Conservation (phyloP, 2,113 vertebrate species). For the Stigmatopora nigra region DNA sequence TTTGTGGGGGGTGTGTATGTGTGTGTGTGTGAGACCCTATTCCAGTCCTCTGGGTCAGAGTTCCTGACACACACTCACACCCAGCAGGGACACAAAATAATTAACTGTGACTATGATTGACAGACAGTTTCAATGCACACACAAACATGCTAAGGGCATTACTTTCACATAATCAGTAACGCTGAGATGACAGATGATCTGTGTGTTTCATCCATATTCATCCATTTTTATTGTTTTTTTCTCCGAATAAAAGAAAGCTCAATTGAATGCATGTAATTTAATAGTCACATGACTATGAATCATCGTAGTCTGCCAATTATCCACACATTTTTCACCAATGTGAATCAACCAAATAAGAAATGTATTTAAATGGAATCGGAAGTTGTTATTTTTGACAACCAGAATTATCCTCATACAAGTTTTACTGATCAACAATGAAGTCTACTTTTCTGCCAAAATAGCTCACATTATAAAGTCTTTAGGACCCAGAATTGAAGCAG, state of each 20-base stretch:
- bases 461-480: neutral
- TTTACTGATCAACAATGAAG: neutral
- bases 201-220: neutral
- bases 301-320: constrained; percentile 2
- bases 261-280: neutral
- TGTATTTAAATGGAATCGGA: no score
- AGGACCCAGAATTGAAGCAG: neutral
- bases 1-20: constrained; percentile 23
- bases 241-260: neutral
- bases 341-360: constrained; percentile 18
- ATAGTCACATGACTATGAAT: neutral
- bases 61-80: constrained; percentile 70
- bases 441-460: neutral
- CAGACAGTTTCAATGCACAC: constrained; percentile 63
- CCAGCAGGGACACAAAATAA: constrained; percentile 66
- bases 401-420: neutral
- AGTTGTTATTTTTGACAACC: no score
- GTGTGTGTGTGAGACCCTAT: constrained; percentile 32
- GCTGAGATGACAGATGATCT: constrained; percentile 12
- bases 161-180: constrained; percentile 48
- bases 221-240: neutral
- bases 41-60: constrained; percentile 64
- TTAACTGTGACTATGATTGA: constrained; percentile 71
- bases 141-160: constrained; percentile 20
- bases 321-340: neutral